phyloP scores from a whole-genome alignment of 2,888 invertebrate genomes.

The Tortricodes alternella region DNA sequence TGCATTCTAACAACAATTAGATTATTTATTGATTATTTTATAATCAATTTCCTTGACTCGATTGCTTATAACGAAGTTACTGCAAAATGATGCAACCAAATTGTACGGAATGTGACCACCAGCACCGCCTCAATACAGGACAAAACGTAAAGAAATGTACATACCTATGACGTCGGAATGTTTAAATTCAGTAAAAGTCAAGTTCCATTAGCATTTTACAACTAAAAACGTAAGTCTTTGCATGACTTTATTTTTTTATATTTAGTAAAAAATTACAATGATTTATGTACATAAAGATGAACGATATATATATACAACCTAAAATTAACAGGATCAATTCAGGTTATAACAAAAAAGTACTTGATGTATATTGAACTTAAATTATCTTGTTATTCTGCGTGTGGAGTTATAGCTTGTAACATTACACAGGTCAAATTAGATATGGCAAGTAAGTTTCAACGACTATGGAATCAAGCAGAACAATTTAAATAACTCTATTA shows the following conservation, averaged over 20 bases:
- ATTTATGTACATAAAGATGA: conserved; percentile 66
- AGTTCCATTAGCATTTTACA: conserved; percentile 23
- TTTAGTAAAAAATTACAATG: conserved; percentile 79
- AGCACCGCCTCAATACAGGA: background rate
- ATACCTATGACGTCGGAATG: conserved; percentile 27
- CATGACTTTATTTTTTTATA: conserved; percentile 75
- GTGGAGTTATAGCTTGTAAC: background rate
- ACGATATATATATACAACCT: conserved; percentile 30
- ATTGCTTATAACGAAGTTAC: background rate
- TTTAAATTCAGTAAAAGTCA: conserved; percentile 2
- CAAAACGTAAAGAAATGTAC: conserved; percentile 16
- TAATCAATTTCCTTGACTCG: background rate
- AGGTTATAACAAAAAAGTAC: conserved; percentile 17
- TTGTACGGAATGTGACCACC: background rate
- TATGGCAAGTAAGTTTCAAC: conserved; percentile 18
- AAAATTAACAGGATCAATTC: conserved; percentile 27
- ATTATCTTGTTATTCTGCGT: conserved; percentile 16
- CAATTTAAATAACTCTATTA: conserved; percentile 21
- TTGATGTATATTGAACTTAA: conserved; percentile 15
- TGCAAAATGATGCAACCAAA: background rate
- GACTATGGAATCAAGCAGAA: conserved; percentile 11
- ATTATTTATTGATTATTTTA: background rate
- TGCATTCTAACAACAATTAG: background rate
- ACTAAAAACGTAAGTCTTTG: conserved; percentile 56
- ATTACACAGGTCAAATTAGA: conserved; percentile 6